phyloP scores from a whole-genome alignment of 2,113 vertebrate species.

The Lota lota region DNA sequence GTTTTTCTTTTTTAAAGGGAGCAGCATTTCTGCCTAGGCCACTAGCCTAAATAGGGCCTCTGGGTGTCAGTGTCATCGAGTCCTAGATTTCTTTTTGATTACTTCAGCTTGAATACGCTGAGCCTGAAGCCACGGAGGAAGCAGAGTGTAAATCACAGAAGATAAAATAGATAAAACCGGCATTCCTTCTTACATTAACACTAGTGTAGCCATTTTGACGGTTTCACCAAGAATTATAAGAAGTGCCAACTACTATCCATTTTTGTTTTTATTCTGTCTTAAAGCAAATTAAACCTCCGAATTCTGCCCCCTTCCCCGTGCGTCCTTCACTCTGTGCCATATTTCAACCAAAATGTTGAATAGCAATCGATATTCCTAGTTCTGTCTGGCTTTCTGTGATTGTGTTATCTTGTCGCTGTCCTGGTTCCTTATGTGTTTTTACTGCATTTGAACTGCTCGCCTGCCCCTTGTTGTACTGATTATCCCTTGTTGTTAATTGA shows the following conservation, averaged over 20 bases:
- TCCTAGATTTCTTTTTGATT: neutral
- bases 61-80: neutral
- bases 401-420: slow-evolving; percentile 56
- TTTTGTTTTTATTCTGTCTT: slow-evolving; percentile 12
- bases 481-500: slow-evolving; percentile 17
- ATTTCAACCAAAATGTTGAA: slow-evolving; percentile 44
- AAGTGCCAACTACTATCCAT: neutral
- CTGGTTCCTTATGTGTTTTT: slow-evolving; percentile 41
- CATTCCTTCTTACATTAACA: neutral
- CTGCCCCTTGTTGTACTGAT: neutral
- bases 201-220: neutral
- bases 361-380: slow-evolving; percentile 52
- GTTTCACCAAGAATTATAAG: neutral
- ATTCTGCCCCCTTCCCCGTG: slow-evolving; percentile 12
- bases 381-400: slow-evolving; percentile 56
- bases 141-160: slow-evolving; percentile 14
- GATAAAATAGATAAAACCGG: neutral
- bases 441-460: slow-evolving; percentile 31
- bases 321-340: slow-evolving; percentile 59
- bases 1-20: too few species aligned
- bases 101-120: slow-evolving; percentile 8
- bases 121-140: neutral
- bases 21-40: neutral
- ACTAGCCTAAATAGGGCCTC: too few species aligned
- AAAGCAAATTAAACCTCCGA: neutral